Conservation (phyloP, 2,888 invertebrate species). For the Nycteola revayana region DNA sequence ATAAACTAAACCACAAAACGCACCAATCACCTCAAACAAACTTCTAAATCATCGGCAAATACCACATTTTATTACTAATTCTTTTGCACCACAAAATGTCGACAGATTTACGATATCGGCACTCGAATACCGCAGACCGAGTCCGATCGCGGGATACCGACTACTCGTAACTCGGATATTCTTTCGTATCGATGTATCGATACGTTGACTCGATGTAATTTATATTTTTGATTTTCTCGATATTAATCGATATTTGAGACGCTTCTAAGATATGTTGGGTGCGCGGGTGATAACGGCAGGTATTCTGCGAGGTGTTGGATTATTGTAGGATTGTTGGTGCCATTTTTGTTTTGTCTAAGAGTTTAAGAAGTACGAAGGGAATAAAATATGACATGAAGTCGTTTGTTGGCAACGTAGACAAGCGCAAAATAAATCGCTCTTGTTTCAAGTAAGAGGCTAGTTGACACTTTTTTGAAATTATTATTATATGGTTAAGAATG, state of each 20-base stretch:
- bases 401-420: no score
- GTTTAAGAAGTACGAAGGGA: no score
- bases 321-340: no score
- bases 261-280: constrained; percentile 39
- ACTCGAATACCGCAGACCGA: constrained; percentile 14
- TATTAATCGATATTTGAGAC: constrained; percentile 60
- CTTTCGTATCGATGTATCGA: constrained; percentile 54
- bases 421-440: no score
- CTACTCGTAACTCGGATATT: constrained; percentile 43
- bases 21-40: constrained; percentile 3
- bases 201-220: constrained; percentile 47
- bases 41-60: constrained; percentile 28
- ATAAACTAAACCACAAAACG: constrained; percentile 7
- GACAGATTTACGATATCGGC: constrained; percentile 54
- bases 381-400: no score
- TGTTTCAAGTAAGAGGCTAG: no score
- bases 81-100: constrained; percentile 52
- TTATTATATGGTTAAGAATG: no score
- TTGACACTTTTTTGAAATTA: no score
- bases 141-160: constrained; percentile 15
- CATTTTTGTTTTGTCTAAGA: no score
- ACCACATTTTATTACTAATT: constrained; percentile 42
- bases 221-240: constrained; percentile 53
- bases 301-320: constrained; percentile 18
- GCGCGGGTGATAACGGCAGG: constrained; percentile 14